A percentile compares a stretch with the other conserved stretches of the same genome.
phyloP scores from a whole-genome alignment of 2,113 vertebrate species.

The Ailurus styani region DNA sequence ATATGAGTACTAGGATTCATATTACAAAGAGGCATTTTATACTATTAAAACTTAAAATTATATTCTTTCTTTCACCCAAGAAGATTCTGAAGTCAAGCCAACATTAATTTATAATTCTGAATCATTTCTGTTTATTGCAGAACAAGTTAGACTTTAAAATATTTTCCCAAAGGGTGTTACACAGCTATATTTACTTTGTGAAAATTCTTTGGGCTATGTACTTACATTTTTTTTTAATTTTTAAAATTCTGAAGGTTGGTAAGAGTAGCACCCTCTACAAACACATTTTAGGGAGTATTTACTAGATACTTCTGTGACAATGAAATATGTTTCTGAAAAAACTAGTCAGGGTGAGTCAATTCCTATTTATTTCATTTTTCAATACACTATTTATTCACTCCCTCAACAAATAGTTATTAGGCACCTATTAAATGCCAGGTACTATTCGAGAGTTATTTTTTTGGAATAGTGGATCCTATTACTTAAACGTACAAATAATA shows the following conservation, averaged over 20 bases:
- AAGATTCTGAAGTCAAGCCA: not conserved
- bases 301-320: not conserved
- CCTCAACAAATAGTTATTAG: slow-evolving; percentile 10
- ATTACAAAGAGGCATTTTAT: not conserved
- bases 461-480: not conserved
- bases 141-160: slow-evolving; percentile 25
- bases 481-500: not conserved
- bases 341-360: not conserved
- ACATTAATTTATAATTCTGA: slow-evolving; percentile 13
- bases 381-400: not conserved
- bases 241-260: not conserved
- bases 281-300: not conserved
- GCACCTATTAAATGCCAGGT: not conserved
- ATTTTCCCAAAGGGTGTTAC: not conserved
- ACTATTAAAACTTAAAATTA: not conserved
- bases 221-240: not conserved
- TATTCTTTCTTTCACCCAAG: not conserved
- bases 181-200: not conserved
- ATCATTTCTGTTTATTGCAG: not conserved
- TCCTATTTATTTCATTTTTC: not conserved
- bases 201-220: not conserved
- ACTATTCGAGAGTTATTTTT: not conserved
- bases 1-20: not conserved
- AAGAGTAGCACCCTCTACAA: not conserved
- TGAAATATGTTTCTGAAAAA: not conserved